Evolutionary conservation across 2,797 vertebrate species (phyloP).

Genomic region (Xenentodon cancila): DNA sequence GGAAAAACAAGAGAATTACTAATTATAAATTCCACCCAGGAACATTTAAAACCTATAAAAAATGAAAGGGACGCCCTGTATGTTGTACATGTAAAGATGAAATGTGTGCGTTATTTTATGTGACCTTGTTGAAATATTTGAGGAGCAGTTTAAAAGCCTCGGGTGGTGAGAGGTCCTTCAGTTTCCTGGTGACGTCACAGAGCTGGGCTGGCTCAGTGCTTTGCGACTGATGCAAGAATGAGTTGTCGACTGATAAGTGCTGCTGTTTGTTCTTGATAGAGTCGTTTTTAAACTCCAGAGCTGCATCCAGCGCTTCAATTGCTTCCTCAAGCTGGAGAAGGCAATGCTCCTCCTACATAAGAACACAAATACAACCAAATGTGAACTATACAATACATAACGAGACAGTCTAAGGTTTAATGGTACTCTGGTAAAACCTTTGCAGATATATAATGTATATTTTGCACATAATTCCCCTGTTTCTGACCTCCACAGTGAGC

Average conservation of each 20-base stretch:
- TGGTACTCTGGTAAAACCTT: neutral
- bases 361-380: slow-evolving; percentile 4
- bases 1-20: no score
- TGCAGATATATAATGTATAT: neutral
- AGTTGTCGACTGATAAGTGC: slow-evolving; percentile 73
- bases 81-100: neutral
- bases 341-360: slow-evolving; percentile 84
- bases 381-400: neutral
- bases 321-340: slow-evolving; percentile 91
- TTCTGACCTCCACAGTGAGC: slow-evolving; percentile 85
- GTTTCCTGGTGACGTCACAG: slow-evolving; percentile 81
- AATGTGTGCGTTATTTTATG: slow-evolving; percentile 5
- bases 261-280: slow-evolving; percentile 83
- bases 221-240: slow-evolving; percentile 39
- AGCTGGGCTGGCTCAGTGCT: slow-evolving; percentile 76
- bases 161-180: slow-evolving; percentile 80
- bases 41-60: neutral
- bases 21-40: no score
- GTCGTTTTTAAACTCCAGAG: slow-evolving; percentile 88
- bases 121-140: slow-evolving; percentile 92
- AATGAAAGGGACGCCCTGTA: neutral
- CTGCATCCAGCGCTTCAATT: slow-evolving; percentile 89
- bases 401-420: neutral
- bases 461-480: neutral
- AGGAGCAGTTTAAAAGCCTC: slow-evolving; percentile 86